phyloP scores from a whole-genome alignment of 2,888 invertebrate species.

The Cybosia mesomella region DNA sequence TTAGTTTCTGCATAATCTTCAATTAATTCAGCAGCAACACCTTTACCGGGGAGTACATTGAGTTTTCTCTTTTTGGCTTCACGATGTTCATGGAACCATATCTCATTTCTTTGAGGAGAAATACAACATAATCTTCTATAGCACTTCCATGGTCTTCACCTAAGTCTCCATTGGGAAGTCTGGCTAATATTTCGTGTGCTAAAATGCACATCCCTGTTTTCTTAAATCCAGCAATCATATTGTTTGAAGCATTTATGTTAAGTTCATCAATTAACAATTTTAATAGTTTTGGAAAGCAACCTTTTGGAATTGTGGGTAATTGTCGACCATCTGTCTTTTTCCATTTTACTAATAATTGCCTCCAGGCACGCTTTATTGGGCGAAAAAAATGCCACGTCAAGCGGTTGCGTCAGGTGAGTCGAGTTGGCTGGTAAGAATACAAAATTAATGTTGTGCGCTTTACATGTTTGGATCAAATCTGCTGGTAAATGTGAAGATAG shows the following conservation, averaged over 20 bases:
- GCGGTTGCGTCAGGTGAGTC: no score
- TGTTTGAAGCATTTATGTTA: constrained; percentile 31
- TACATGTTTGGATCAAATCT: background rate
- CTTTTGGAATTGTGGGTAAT: constrained; percentile 24
- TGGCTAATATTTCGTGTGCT: constrained; percentile 29
- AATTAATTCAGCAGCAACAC: constrained; percentile 26
- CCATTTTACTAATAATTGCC: background rate
- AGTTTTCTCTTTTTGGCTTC: constrained; percentile 36
- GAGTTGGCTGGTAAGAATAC: constrained; percentile 6
- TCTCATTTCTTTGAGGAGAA: constrained; percentile 30
- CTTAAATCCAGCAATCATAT: constrained; percentile 43
- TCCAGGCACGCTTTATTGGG: background rate
- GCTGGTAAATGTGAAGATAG: background rate
- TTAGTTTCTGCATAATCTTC: background rate
- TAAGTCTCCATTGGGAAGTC: constrained; percentile 30
- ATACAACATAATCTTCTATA: constrained; percentile 27
- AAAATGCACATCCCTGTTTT: constrained; percentile 43
- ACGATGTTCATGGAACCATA: constrained; percentile 29
- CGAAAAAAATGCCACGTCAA: constrained; percentile 7
- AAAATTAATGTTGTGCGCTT: background rate
- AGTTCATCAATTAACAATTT: constrained; percentile 29
- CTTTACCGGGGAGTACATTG: constrained; percentile 35
- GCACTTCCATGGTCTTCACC: constrained; percentile 20
- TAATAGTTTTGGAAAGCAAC: constrained; percentile 22
- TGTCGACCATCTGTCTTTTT: constrained; percentile 24